These are phyloP conservation scores for Apeltes quadracus DNA, from an alignment of 2,113 vertebrate species.

Conservation along the genomic window DNA sequence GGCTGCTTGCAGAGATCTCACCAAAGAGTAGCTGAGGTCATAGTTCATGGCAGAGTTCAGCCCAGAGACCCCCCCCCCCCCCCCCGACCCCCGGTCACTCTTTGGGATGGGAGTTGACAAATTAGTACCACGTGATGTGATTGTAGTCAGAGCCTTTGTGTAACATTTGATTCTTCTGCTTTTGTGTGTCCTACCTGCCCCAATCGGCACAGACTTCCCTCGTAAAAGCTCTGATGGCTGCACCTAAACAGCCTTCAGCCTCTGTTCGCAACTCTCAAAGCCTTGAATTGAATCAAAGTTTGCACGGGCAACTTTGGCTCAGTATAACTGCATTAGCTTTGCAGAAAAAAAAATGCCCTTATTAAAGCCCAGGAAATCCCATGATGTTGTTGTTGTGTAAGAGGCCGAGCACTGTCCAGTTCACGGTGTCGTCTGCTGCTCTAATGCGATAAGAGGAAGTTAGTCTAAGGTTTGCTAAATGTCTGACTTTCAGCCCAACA, in stretches of 20 bases:
- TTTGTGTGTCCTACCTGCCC: constrained; percentile 43
- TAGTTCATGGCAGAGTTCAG: constrained; percentile 70
- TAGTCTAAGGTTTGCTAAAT: constrained; percentile 57
- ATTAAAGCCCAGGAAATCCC: constrained; percentile 63
- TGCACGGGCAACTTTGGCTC: not conserved
- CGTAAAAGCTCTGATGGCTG: constrained; percentile 22
- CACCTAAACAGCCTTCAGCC: not conserved
- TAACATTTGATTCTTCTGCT: constrained; percentile 53
- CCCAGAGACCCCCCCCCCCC: constrained; percentile 52
- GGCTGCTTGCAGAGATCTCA: constrained; percentile 29
- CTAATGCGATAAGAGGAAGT: constrained; percentile 75
- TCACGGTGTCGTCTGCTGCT: constrained; percentile 62
- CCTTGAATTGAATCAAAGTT: constrained; percentile 4
- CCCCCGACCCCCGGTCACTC: constrained; percentile 65
- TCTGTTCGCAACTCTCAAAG: too few species aligned
- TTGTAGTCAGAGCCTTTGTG: constrained; percentile 62
- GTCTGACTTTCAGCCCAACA: constrained; percentile 55
- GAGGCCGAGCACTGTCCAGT: constrained; percentile 54
- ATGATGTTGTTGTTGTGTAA: constrained; percentile 71
- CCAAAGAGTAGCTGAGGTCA: constrained; percentile 54
- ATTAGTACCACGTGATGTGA: constrained; percentile 71
- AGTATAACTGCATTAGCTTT: constrained; percentile 76
- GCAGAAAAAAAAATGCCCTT: constrained; percentile 56
- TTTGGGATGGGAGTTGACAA: constrained; percentile 63
- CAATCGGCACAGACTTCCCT: constrained; percentile 29